These are phyloP conservation scores for Delichon dasypus DNA, from an alignment of 2,797 vertebrate genomes.

Conservation along the genomic window DNA sequence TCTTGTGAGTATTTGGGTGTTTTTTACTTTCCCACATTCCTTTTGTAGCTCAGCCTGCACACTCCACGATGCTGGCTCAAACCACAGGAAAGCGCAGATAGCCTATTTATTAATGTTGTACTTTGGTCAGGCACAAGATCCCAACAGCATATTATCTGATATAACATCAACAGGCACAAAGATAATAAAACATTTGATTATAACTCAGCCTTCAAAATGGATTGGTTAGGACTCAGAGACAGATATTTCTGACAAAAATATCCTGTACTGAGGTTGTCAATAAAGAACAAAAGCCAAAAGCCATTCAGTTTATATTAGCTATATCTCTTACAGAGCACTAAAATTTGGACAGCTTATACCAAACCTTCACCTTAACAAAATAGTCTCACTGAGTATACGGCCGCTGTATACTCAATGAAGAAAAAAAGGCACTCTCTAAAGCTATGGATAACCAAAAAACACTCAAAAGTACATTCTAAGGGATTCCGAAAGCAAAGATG, in stretches of 20 bases:
- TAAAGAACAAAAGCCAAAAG: neutral
- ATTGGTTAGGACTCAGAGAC: constrained; percentile 15
- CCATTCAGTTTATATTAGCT: neutral
- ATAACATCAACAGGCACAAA: constrained; percentile 45
- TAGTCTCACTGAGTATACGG: neutral
- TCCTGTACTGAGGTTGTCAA: neutral
- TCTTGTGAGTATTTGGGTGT: constrained; percentile 42
- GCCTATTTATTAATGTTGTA: constrained; percentile 58
- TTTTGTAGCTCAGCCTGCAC: constrained; percentile 34
- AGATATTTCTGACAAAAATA: constrained; percentile 30
- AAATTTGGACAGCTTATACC: neutral
- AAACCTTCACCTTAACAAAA: neutral
- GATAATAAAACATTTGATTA: constrained; percentile 55
- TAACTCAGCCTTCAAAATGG: constrained; percentile 6
- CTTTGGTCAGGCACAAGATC: constrained; percentile 26
- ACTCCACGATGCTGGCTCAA: constrained; percentile 37
- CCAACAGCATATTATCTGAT: constrained; percentile 42
- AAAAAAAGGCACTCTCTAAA: neutral
- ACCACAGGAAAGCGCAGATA: constrained; percentile 22
- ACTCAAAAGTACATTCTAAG: neutral
- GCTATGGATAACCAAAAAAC: neutral
- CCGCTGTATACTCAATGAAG: neutral
- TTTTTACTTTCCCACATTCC: neutral
- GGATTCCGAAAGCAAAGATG: neutral
- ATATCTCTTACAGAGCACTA: neutral